These are phyloP conservation scores for Potorous gilbertii DNA, from an alignment of 2,797 vertebrate species.

Conservation along the genomic window DNA sequence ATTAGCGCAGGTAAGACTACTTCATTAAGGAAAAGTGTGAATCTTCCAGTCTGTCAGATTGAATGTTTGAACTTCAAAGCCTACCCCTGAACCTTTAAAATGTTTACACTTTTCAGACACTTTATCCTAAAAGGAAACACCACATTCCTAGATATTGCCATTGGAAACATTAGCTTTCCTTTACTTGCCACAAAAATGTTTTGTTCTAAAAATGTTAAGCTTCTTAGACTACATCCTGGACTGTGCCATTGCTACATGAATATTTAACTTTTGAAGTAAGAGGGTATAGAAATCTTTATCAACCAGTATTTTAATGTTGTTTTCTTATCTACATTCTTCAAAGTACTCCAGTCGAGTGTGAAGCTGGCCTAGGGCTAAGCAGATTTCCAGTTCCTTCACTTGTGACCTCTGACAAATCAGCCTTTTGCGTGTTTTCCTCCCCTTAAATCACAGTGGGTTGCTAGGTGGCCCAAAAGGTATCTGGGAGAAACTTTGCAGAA, in stretches of 20 bases:
- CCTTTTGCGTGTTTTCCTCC: not conserved
- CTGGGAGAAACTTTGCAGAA: not conserved
- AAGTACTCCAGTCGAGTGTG: not conserved
- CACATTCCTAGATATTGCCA: rapidly evolving
- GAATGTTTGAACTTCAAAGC: rapidly evolving
- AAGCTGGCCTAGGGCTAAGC: not conserved
- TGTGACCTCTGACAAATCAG: not conserved
- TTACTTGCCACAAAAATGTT: rapidly evolving
- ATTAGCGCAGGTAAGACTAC: not conserved
- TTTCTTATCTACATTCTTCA: not conserved
- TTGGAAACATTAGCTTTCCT: too few relatives aligned
- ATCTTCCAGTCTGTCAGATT: too few relatives aligned
- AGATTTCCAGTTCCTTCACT: not conserved
- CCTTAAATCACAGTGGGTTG: not conserved
- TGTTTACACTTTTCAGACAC: not conserved
- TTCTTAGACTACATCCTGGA: too few relatives aligned
- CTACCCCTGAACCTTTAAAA: not conserved
- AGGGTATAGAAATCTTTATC: not conserved
- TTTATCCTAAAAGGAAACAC: not conserved
- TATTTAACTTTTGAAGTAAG: not conserved
- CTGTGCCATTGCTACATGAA: rapidly evolving
- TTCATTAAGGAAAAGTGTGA: not conserved
- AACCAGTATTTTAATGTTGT: not conserved
- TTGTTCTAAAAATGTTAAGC: not conserved
- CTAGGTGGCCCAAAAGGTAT: not conserved